These are phyloP conservation scores for Vanessa cardui DNA, from an alignment of 2,888 invertebrate species.

Conservation along the genomic window DNA sequence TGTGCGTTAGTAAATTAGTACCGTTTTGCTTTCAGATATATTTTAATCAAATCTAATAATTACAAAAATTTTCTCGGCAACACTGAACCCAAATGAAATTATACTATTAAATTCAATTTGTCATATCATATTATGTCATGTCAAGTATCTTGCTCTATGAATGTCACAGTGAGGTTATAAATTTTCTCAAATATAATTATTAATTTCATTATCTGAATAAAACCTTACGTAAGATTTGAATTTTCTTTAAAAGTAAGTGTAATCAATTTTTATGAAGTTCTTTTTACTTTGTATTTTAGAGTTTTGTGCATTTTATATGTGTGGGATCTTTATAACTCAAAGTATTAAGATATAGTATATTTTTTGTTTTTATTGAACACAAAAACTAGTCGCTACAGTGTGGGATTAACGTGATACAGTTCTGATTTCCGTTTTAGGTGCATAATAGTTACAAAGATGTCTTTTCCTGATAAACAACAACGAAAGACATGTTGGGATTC, in stretches of 20 bases:
- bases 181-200: slow-evolving; percentile 16
- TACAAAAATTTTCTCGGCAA: too few relatives aligned
- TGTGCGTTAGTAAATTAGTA: too few relatives aligned
- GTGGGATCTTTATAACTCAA: not conserved
- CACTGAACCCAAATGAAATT: too few relatives aligned
- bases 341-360: not conserved
- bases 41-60: too few relatives aligned
- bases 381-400: not conserved
- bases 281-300: not conserved
- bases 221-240: slow-evolving; percentile 1
- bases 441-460: slow-evolving; percentile 81
- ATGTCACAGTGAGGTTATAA: slow-evolving; percentile 23
- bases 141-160: slow-evolving; percentile 3
- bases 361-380: not conserved
- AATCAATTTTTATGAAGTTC: not conserved
- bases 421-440: slow-evolving; percentile 36
- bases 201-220: slow-evolving; percentile 18
- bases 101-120: not conserved
- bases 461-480: slow-evolving; percentile 91
- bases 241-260: slow-evolving; percentile 17
- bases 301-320: not conserved
- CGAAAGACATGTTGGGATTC: slow-evolving; percentile 92
- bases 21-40: too few relatives aligned
- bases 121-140: slow-evolving; percentile 1
- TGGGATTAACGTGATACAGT: slow-evolving; percentile 16